These are phyloP conservation scores for Mesorhabditis spiculigera DNA, from an alignment of 2,888 invertebrate genomes.

Conservation along the genomic window DNA sequence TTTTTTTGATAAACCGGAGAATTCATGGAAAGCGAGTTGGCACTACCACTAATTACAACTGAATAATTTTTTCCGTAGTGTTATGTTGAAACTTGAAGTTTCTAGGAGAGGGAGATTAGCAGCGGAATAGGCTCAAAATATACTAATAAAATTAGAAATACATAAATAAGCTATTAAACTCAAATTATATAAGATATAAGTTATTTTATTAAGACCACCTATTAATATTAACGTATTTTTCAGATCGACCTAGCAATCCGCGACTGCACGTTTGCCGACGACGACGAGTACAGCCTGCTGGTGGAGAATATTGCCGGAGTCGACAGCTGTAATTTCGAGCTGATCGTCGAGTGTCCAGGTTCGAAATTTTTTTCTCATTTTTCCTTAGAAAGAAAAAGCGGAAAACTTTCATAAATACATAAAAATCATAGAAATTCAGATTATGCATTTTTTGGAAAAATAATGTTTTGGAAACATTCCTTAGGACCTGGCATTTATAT, in stretches of 20 bases:
- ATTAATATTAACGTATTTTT: no score
- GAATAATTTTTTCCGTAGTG: no score
- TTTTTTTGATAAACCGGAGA: no score
- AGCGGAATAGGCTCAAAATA: no score
- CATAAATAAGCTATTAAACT: no score
- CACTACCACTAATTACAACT: no score
- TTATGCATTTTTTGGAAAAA: neutral
- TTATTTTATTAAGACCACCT: no score
- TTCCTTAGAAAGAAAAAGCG: neutral
- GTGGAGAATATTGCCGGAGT: constrained; percentile 60
- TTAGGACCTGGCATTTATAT: constrained; percentile 27
- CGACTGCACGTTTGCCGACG: constrained; percentile 49
- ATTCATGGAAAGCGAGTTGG: no score
- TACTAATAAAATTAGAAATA: no score
- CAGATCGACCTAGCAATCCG: constrained; percentile 47
- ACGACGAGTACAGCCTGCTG: constrained; percentile 59
- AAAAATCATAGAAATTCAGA: neutral
- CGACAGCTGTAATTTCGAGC: constrained; percentile 51
- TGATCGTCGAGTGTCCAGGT: constrained; percentile 54
- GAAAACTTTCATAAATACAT: neutral
- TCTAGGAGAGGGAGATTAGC: no score
- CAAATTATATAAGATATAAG: no score
- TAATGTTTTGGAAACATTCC: constrained; percentile 21
- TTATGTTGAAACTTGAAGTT: no score
- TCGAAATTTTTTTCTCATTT: constrained; percentile 8